Evolutionary conservation across 2,113 vertebrate genomes (phyloP).

Genomic region (Eolophus roseicapilla): DNA sequence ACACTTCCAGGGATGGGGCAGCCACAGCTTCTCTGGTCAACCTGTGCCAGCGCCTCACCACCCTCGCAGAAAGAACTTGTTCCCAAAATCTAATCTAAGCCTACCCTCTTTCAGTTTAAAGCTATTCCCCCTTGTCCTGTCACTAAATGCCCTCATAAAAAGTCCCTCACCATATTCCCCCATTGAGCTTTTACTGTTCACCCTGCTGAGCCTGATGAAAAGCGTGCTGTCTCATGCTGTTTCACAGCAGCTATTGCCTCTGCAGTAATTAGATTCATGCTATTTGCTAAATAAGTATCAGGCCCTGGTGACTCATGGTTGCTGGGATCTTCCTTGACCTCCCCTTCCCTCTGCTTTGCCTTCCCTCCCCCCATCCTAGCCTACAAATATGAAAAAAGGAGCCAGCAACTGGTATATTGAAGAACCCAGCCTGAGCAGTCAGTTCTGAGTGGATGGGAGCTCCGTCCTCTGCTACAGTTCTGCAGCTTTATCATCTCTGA

Average conservation of each 20-base stretch:
- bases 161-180: background rate
- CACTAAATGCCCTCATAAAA: background rate
- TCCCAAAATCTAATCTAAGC: background rate
- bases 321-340: background rate
- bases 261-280: background rate
- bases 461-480: background rate
- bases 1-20: background rate
- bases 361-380: background rate
- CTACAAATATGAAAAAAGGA: background rate
- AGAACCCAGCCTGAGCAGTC: background rate
- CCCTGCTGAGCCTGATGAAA: slow-evolving; percentile 11
- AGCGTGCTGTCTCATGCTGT: background rate
- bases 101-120: background rate
- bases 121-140: background rate
- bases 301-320: background rate
- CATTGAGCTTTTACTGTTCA: background rate
- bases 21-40: background rate
- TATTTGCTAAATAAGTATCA: slow-evolving; percentile 33
- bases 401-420: background rate
- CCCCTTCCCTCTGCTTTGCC: background rate
- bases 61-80: background rate
- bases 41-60: background rate
- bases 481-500: background rate
- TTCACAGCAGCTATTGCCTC: slow-evolving; percentile 23
- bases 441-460: background rate